Base-by-base conservation (phyloP, 2,888 invertebrate genomes). In the Uropetala carovei region DNA sequence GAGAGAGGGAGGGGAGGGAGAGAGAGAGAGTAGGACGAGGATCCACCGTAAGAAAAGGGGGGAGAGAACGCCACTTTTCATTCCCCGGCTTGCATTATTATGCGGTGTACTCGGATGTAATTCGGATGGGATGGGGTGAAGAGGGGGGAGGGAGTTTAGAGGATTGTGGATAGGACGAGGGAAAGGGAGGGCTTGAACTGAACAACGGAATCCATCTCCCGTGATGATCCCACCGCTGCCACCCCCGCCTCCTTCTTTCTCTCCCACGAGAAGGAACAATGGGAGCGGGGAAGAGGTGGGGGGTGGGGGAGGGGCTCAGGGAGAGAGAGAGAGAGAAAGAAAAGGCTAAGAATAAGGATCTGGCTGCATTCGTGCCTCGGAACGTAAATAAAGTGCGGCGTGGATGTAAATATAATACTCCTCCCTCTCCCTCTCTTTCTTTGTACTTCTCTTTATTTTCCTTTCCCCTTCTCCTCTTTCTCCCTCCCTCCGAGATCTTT, bases 71-170 rank as follows among this genome's bases (percentile, higher is more conserved):
- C 64, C 64, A 64, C 89, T 89, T 89, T 89, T 57, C 86, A 89
- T 56, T 89, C 89, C 64, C n/a, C 86, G 60, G 22, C 86, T 27
- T 43, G 64, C 64, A 68, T 68, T 89, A 43, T 89, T 64, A 64
- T 89, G 86, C 86, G 86, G 60, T 27, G 86, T 86, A 86, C 64
- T 68, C 56, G 89, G 89, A 14, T 89, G 89, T 64, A 68, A 89
- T 64, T 68, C 89, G 89, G 60, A 43, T 16, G 9, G 30, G 60
- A 60, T 30, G 86, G 30, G 60, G 60, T 22, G 27, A 18, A 75
- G 16, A 58, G 85, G 4, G n/a, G 57, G 85, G 60, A 8, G 89
- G 64, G 64, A 30, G 60, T 58, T 86, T 75, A 75, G 75, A 22
- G 59, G 22, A 86, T 86, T 22, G 60, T 57, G 85, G 22, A 10